phyloP scores from a whole-genome alignment of 2,797 vertebrate species.

The Phalanger gymnotis region DNA sequence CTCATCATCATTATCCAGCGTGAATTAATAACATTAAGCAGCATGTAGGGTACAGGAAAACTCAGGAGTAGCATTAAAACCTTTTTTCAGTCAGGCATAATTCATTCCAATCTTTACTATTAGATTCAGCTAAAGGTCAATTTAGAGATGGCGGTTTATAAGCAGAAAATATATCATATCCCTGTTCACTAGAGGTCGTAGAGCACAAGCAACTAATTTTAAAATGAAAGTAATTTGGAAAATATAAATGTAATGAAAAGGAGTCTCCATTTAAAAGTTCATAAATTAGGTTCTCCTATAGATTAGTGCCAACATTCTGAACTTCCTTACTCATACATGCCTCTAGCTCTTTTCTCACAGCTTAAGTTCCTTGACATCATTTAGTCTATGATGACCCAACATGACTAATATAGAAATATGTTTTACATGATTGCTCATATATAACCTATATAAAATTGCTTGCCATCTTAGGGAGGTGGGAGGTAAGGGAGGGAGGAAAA shows the following conservation, averaged over 20 bases:
- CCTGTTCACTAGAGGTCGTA: slow-evolving; percentile 29
- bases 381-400: slow-evolving; percentile 36
- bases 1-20: slow-evolving; percentile 26
- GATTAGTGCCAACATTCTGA: slow-evolving; percentile 64
- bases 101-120: slow-evolving; percentile 68
- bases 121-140: slow-evolving; percentile 68
- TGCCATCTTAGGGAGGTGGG: not conserved
- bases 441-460: not conserved
- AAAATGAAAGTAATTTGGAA: slow-evolving; percentile 70
- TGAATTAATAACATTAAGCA: slow-evolving; percentile 69
- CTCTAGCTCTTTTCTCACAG: slow-evolving; percentile 9
- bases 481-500: not conserved
- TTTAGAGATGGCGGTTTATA: slow-evolving; percentile 43
- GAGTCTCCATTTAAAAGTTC: slow-evolving; percentile 55
- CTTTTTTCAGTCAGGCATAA: slow-evolving; percentile 60
- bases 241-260: slow-evolving; percentile 67
- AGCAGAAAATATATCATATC: slow-evolving; percentile 45
- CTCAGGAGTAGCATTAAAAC: slow-evolving; percentile 56
- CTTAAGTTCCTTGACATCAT: slow-evolving; percentile 57
- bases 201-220: slow-evolving; percentile 62
- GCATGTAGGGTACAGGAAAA: slow-evolving; percentile 50
- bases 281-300: slow-evolving; percentile 65
- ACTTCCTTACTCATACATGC: slow-evolving; percentile 9
- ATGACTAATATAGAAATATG: not conserved
- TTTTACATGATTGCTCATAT: not conserved